Percentiles rank a stretch among this genome's conserved stretches.
Evolutionary conservation across 2,888 invertebrate species (phyloP).

Genomic region (Heliconius aoede): DNA sequence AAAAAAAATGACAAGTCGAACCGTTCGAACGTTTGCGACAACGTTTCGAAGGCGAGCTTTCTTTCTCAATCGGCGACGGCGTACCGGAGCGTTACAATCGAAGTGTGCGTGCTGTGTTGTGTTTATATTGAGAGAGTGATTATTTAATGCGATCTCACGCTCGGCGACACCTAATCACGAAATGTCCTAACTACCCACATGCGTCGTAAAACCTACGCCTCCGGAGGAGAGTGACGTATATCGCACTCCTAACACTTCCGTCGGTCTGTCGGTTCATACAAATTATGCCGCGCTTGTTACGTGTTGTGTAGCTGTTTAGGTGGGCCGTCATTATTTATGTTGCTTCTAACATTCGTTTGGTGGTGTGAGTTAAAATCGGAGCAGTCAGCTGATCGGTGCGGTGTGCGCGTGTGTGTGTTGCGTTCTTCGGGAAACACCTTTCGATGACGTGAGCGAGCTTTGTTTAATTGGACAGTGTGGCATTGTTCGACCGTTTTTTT

Average conservation of each 20-base stretch:
- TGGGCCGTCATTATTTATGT: conserved; percentile 84
- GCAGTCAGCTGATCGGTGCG: conserved; percentile 82
- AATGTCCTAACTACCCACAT: conserved; percentile 68
- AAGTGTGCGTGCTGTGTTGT: conserved; percentile 65
- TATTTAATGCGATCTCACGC: conserved; percentile 78
- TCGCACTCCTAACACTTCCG: conserved; percentile 66
- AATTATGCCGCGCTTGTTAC: conserved; percentile 73
- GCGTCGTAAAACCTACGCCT: conserved; percentile 70
- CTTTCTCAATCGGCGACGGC: conserved; percentile 39
- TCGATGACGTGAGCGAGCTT: conserved; percentile 82
- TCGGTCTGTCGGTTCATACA: conserved; percentile 75
- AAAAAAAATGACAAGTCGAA: background rate
- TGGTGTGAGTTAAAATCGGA: conserved; percentile 84
- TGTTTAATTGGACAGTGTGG: conserved; percentile 80
- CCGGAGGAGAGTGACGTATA: conserved; percentile 74
- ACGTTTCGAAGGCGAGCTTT: conserved; percentile 44
- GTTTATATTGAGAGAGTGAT: conserved; percentile 71
- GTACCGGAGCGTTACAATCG: conserved; percentile 57
- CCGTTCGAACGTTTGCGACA: too few relatives aligned
- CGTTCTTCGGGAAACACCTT: conserved; percentile 85
- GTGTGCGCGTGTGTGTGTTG: conserved; percentile 70
- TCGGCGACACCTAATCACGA: conserved; percentile 52
- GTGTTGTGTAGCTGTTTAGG: conserved; percentile 80
- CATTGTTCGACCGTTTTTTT: conserved; percentile 77
- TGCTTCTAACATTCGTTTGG: conserved; percentile 78